Evolutionary conservation across 2,113 vertebrate genomes (phyloP).

Genomic region (Silurus glanis): DNA sequence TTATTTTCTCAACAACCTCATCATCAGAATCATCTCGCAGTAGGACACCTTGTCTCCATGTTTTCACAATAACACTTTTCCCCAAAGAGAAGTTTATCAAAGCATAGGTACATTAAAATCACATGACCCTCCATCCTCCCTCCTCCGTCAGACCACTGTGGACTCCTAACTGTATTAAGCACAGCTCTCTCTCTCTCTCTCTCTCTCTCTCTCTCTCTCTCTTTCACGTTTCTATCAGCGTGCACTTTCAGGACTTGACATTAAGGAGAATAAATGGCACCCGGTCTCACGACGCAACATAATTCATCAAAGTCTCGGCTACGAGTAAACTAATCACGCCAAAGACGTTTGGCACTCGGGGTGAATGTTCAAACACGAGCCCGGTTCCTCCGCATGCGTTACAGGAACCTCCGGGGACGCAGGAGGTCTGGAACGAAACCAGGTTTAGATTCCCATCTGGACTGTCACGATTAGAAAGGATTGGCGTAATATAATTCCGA

Average conservation of each 20-base stretch:
- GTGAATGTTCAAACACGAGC: slow-evolving; percentile 54
- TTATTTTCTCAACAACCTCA: background rate
- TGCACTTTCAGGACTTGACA: slow-evolving; percentile 53
- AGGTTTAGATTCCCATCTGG: slow-evolving; percentile 31
- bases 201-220: slow-evolving; percentile 15
- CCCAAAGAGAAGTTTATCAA: background rate
- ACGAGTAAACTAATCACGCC: slow-evolving; percentile 47
- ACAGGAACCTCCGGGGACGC: slow-evolving; percentile 26
- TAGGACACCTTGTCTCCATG: background rate
- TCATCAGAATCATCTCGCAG: background rate
- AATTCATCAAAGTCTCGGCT: slow-evolving; percentile 56
- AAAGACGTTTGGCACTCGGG: slow-evolving; percentile 33
- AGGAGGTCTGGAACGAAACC: slow-evolving; percentile 13
- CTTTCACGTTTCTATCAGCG: slow-evolving; percentile 46
- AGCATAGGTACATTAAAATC: background rate
- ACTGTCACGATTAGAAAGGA: slow-evolving; percentile 14
- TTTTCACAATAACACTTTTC: background rate
- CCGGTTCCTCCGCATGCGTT: slow-evolving; percentile 35
- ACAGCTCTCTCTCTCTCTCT: slow-evolving; percentile 26
- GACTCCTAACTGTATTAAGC: slow-evolving; percentile 45
- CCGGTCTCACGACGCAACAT: slow-evolving; percentile 45
- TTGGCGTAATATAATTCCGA: background rate
- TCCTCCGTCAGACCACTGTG: slow-evolving; percentile 9
- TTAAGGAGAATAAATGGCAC: slow-evolving; percentile 57
- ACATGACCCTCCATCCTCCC: background rate